Evolutionary conservation across 2,113 vertebrate species (phyloP).

Genomic region (Urocitellus parryii): DNA sequence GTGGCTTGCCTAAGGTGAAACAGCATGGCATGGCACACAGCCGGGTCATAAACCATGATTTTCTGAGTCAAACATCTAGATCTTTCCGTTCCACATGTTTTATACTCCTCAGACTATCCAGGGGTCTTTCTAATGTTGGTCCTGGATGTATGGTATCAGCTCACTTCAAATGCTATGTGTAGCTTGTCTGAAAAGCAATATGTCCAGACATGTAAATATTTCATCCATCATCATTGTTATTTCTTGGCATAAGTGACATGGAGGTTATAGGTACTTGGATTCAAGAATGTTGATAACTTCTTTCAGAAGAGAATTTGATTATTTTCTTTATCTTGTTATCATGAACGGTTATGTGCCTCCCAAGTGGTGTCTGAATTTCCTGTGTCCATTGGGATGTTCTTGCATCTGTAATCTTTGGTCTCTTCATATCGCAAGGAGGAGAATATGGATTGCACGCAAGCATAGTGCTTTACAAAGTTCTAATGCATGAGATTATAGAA

Average conservation of each 20-base stretch:
- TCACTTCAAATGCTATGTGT: not conserved
- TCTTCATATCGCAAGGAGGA: not conserved
- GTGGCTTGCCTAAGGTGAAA: not conserved
- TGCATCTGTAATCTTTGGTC: not conserved
- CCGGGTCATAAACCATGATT: not conserved
- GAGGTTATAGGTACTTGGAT: not conserved
- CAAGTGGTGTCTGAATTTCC: not conserved
- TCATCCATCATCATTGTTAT: not conserved
- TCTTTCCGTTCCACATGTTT: not conserved
- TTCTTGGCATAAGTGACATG: not conserved
- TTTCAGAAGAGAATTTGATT: not conserved
- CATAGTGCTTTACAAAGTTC: not conserved
- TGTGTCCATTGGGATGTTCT: not conserved
- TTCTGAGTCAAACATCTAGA: not conserved
- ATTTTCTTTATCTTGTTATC: not conserved
- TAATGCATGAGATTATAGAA: not conserved
- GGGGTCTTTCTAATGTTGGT: too few relatives aligned
- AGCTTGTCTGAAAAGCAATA: not conserved
- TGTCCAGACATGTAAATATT: not conserved
- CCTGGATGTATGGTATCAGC: not conserved
- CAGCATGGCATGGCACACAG: rapidly evolving
- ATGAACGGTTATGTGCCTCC: not conserved
- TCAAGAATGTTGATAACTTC: not conserved
- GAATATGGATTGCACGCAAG: not conserved
- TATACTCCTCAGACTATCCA: not conserved